A percentile compares a stretch with the other conserved stretches of the same genome.
phyloP scores from a whole-genome alignment of 2,888 invertebrate genomes.

The Zygothrica quintamaculata region DNA sequence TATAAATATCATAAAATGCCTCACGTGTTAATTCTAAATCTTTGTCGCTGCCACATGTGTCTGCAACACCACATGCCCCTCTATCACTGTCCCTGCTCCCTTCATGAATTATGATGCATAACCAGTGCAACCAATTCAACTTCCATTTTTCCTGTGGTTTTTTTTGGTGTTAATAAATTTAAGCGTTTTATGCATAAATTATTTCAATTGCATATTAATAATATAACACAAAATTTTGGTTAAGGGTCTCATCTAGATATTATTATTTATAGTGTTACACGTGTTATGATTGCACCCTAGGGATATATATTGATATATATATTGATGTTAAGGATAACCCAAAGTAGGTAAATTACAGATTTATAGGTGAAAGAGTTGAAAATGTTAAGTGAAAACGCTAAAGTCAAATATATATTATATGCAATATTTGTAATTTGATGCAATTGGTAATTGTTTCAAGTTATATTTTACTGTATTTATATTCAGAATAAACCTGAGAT shows the following conservation, averaged over 20 bases:
- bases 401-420: neutral
- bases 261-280: conserved; percentile 71
- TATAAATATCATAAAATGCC: conserved; percentile 63
- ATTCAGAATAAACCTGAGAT: too few relatives aligned
- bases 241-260: too few relatives aligned
- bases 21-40: conserved; percentile 68
- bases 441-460: too few relatives aligned
- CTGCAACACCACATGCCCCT: conserved; percentile 31
- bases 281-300: conserved; percentile 73
- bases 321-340: conserved; percentile 47
- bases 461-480: too few relatives aligned
- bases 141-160: conserved; percentile 23
- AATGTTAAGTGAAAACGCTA: conserved; percentile 46
- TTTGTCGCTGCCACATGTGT: conserved; percentile 28
- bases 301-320: conserved; percentile 45
- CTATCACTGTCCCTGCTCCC: conserved; percentile 13
- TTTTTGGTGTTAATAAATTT: conserved; percentile 71
- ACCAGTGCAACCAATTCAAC: conserved; percentile 33
- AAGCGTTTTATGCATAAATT: conserved; percentile 72
- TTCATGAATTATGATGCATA: conserved; percentile 58
- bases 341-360: conserved; percentile 50
- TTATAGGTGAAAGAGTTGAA: conserved; percentile 37
- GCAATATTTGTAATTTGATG: too few relatives aligned
- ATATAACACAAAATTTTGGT: too few relatives aligned
- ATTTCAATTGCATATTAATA: conserved; percentile 71